Evolutionary conservation across 2,797 vertebrate species (phyloP), one percentile per base, ranked within the genome.

Genomic region (Distichodus sexfasciatus): DNA sequence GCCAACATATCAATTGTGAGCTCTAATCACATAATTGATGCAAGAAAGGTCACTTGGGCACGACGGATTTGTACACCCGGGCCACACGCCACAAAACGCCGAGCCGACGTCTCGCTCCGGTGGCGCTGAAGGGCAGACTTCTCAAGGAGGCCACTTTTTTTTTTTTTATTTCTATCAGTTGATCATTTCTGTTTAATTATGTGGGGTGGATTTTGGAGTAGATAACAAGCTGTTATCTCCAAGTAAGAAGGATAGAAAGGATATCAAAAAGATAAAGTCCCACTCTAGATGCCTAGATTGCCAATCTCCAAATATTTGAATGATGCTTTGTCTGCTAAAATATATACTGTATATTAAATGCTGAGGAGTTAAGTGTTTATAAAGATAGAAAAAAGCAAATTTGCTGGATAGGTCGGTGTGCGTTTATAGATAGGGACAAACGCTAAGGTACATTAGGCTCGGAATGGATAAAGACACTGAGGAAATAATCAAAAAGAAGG

Each of bases 151-250:
- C 44, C 41, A 17, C 53, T 68, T 72, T 75, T 87, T 89, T 72
- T 75, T 87, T 89, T 87, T 87, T 67, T 74, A 84, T 81, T 88
- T 89, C 88, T 90, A 92, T 92, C 90, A 90, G 85, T 91, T 91
- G 89, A 91, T 92, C 89, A 89, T 90, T 90, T 88, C 82, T 89
- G 87, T 91, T 92, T 90, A 92, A 91, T 90, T 92, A 90, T 84
- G 77, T 86, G 82, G 85, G 84, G 85, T 89, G 88, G 89, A 90
- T 93, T 92, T 79, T 84, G 84, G 76, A 87, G 51, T 59, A 92
- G 93, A 95, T 95, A 93, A 94, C 87, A 83, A 81, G 86, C 88
- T 90, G 89, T 88, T 94, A 96, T 96, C 94, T 91, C 80, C 79
- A 62, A 66, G 79, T 82, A 77, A 85, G 84, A 83, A 86, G 84